Conservation (phyloP, 2,888 invertebrate species). For the Acleris emargana region DNA sequence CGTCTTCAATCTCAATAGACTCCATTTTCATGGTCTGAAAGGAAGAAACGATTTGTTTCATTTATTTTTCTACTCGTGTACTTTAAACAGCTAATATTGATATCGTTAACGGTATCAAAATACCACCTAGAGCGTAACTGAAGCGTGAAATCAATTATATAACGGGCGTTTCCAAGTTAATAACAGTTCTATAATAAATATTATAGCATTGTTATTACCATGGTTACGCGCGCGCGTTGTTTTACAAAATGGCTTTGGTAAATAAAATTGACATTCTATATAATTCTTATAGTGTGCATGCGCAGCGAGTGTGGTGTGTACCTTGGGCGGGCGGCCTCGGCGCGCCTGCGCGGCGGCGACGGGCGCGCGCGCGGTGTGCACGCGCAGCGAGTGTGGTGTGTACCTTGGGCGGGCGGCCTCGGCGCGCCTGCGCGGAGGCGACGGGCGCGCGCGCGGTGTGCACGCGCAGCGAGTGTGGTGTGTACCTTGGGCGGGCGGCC, state of each 20-base stretch:
- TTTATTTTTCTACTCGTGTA: too few relatives aligned
- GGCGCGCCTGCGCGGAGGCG: slow-evolving; percentile 13
- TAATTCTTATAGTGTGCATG: too few relatives aligned
- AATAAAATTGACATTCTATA: too few relatives aligned
- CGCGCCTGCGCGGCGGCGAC: slow-evolving; percentile 13
- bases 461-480: slow-evolving; percentile 43
- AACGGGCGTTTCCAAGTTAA: too few relatives aligned
- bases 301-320: slow-evolving; percentile 2
- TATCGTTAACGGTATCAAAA: too few relatives aligned
- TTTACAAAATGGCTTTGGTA: too few relatives aligned
- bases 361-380: slow-evolving; percentile 51
- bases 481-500: slow-evolving; percentile 41
- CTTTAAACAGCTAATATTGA: too few relatives aligned
- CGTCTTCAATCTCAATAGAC: slow-evolving; percentile 53
- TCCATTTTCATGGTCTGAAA: slow-evolving; percentile 53
- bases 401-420: slow-evolving; percentile 41
- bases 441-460: slow-evolving; percentile 48
- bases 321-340: slow-evolving; percentile 40
- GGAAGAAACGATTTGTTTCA: slow-evolving; percentile 6
- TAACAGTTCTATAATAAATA: too few relatives aligned
- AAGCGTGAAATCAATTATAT: too few relatives aligned
- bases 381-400: slow-evolving; percentile 40
- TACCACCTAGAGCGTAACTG: too few relatives aligned
- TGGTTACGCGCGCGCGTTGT: too few relatives aligned
- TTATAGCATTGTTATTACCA: too few relatives aligned